phyloP scores from a whole-genome alignment of 2,797 vertebrate species.

The Phylloscopus collybita region DNA sequence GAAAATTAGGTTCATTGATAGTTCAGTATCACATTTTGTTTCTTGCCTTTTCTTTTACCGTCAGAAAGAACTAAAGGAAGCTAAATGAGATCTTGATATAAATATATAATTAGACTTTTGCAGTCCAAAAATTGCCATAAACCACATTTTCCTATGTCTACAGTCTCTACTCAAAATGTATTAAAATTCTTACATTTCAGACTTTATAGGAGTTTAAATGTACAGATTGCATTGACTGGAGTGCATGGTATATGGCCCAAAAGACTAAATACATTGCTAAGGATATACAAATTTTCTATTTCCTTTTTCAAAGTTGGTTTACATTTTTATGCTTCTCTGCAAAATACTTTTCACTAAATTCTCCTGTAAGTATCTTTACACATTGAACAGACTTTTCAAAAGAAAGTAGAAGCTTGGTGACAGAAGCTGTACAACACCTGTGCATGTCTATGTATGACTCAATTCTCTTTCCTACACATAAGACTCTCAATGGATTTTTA shows the following conservation, averaged over 20 bases:
- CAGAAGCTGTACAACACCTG: not conserved
- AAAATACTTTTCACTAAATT: constrained; percentile 29
- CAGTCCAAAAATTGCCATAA: not conserved
- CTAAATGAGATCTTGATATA: constrained; percentile 5
- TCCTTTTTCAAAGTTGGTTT: not conserved
- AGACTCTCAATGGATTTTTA: not conserved
- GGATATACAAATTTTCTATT: constrained; percentile 1
- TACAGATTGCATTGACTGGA: not conserved
- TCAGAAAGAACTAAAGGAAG: not conserved
- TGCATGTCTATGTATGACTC: not conserved
- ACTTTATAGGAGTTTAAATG: not conserved
- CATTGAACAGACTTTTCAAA: constrained; percentile 3
- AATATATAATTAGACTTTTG: constrained; percentile 30
- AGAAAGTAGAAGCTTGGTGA: not conserved
- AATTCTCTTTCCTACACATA: not conserved
- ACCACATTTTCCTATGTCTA: not conserved
- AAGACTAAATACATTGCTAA: constrained; percentile 10
- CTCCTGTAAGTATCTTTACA: not conserved
- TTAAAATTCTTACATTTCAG: not conserved
- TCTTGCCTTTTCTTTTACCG: not conserved
- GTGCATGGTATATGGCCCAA: not conserved
- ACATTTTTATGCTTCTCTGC: not conserved
- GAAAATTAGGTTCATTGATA: not conserved
- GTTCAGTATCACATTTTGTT: constrained; percentile 8
- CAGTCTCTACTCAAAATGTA: not conserved